phyloP scores from a whole-genome alignment of 2,113 vertebrate species.

The Lathamus discolor region DNA sequence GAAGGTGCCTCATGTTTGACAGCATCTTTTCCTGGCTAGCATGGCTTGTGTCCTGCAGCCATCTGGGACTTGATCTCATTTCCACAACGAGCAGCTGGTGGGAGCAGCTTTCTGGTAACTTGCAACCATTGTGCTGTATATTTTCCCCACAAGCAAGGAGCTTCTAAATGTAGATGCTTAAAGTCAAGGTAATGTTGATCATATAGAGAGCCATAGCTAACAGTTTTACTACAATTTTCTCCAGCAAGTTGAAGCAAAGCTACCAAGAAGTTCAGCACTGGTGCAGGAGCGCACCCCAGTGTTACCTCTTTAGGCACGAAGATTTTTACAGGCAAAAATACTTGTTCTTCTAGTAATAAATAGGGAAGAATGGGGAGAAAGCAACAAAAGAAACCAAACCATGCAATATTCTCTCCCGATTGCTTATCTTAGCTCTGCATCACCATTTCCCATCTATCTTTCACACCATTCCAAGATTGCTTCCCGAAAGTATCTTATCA shows the following conservation, averaged over 20 bases:
- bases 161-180: background rate
- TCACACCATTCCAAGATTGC: background rate
- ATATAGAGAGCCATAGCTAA: background rate
- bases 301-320: background rate
- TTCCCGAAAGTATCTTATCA: background rate
- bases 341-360: background rate
- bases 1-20: background rate
- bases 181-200: background rate
- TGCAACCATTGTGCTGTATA: background rate
- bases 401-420: background rate
- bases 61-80: background rate
- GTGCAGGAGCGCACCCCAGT: background rate
- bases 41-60: background rate
- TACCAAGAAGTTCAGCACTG: background rate
- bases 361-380: background rate
- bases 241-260: background rate
- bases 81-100: background rate
- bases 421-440: background rate
- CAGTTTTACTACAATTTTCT: background rate
- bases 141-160: background rate
- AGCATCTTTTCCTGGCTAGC: background rate
- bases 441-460: background rate
- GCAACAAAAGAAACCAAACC: background rate
- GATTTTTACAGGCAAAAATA: background rate
- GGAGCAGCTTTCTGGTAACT: background rate